Conservation (phyloP, 2,113 vertebrate species). For the Hydropotes inermis region DNA sequence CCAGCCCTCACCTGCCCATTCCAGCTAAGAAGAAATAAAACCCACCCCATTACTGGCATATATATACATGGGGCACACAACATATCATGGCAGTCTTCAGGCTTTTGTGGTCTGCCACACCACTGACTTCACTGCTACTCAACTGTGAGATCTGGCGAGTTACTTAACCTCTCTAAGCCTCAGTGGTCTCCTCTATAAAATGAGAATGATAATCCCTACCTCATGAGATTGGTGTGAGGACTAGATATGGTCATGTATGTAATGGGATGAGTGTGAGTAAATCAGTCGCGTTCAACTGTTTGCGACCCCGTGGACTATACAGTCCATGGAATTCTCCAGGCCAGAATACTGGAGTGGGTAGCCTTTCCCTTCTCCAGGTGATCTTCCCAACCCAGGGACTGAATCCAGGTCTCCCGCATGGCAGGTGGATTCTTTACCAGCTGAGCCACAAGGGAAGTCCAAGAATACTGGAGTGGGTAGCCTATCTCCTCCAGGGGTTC, state of each 20-base stretch:
- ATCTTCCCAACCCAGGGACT: not conserved
- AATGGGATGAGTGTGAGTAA: not conserved
- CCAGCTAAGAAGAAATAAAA: not conserved
- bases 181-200: not conserved
- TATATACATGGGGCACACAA: not conserved
- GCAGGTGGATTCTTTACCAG: not conserved
- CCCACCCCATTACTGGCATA: accelerated
- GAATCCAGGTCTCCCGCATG: not conserved
- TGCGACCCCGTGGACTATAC: accelerated
- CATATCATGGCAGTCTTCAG: accelerated
- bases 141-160: not conserved
- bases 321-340: not conserved
- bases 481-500: not conserved
- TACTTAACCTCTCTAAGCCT: not conserved
- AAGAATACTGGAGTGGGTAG: not conserved
- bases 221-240: not conserved
- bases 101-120: not conserved
- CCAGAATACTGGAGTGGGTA: not conserved
- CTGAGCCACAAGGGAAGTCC: not conserved
- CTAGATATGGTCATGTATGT: accelerated
- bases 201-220: not conserved
- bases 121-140: not conserved
- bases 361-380: not conserved
- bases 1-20: not conserved
- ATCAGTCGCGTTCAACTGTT: not conserved